phyloP scores from a whole-genome alignment of 2,797 vertebrate genomes.

The Xenops minutus region DNA sequence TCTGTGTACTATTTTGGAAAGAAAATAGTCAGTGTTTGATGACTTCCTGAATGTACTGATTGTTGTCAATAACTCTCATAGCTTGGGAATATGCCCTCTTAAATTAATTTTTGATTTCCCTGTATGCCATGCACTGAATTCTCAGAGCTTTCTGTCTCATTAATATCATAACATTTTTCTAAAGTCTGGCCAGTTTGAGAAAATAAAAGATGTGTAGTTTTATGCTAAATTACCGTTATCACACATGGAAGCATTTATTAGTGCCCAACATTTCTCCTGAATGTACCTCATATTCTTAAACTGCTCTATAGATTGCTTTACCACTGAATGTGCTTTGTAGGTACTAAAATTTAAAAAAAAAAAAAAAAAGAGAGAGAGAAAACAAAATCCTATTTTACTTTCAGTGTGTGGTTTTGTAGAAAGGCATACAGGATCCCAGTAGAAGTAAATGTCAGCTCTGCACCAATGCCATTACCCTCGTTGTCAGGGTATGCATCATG shows the following conservation, averaged over 20 bases:
- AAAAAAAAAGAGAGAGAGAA: not conserved
- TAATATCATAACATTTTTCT: not conserved
- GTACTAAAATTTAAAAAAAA: not conserved
- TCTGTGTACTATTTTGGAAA: not conserved
- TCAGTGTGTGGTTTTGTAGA: not conserved
- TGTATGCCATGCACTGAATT: not conserved
- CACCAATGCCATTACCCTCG: not conserved
- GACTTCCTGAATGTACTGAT: not conserved
- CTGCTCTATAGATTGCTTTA: not conserved
- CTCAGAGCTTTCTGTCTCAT: not conserved
- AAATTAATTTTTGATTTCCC: conserved; percentile 50
- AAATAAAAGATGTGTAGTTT: not conserved
- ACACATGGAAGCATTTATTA: not conserved
- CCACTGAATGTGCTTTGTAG: not conserved
- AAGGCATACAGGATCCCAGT: not conserved
- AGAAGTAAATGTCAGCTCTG: not conserved
- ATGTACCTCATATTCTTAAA: not conserved
- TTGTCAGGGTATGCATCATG: accelerated
- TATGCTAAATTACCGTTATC: not conserved
- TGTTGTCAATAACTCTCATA: not conserved
- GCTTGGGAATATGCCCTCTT: not conserved
- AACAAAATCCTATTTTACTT: not conserved
- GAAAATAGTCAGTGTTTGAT: not conserved
- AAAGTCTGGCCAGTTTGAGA: not conserved
- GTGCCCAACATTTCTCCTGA: not conserved